Percentiles rank a stretch among this genome's conserved stretches.
Conservation (phyloP, 2,797 vertebrate genomes). For the Epinephelus malabaricus region DNA sequence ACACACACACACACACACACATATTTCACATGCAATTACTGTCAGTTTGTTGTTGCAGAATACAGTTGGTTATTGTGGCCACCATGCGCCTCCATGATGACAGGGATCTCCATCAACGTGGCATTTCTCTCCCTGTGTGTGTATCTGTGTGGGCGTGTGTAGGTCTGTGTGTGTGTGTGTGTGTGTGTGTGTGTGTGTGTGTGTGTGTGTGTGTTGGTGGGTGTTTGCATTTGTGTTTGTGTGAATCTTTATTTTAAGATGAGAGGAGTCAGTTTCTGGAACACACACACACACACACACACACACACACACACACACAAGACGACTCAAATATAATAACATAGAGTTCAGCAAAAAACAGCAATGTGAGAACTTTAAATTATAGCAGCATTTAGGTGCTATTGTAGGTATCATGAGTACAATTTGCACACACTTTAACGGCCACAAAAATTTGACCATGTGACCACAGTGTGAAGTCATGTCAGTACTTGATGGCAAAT, state of each 20-base stretch:
- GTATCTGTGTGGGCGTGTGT: slow-evolving; percentile 16
- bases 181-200: too few relatives aligned
- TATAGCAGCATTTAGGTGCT: not conserved
- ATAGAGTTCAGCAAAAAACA: slow-evolving; percentile 1
- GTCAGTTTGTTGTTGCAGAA: slow-evolving; percentile 63
- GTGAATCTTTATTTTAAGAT: slow-evolving; percentile 65
- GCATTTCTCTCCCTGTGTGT: slow-evolving; percentile 59
- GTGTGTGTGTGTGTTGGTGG: not conserved
- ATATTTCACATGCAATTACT: slow-evolving; percentile 55
- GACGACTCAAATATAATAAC: too few relatives aligned
- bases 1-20: slow-evolving; percentile 5
- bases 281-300: slow-evolving; percentile 20
- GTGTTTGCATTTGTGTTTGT: slow-evolving; percentile 49
- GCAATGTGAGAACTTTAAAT: not conserved
- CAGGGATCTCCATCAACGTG: slow-evolving; percentile 66
- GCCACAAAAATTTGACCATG: not conserved
- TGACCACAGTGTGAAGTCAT: not conserved
- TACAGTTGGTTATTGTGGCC: slow-evolving; percentile 66
- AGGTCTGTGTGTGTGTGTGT: slow-evolving; percentile 7
- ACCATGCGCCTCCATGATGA: slow-evolving; percentile 65
- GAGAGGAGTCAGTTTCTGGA: slow-evolving; percentile 45
- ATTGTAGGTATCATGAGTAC: not conserved
- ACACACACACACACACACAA: not conserved
- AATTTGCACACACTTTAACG: not conserved
- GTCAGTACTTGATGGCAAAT: not conserved